Conservation (phyloP, 1,140 invertebrate species). For the Bombus confusus region DNA sequence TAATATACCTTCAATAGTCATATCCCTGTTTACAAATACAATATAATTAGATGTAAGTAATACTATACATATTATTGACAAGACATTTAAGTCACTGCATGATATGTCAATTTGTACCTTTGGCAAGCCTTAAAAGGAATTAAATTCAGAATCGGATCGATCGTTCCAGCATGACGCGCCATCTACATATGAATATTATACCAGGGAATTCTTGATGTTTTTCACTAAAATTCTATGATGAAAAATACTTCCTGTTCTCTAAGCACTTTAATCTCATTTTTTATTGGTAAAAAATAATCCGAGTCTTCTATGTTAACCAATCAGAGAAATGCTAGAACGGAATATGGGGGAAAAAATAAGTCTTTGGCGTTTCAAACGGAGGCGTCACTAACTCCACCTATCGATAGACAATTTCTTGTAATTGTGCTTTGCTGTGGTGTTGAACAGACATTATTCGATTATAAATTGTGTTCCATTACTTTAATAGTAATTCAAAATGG, state of each 20-base stretch:
- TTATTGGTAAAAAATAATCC: not conserved
- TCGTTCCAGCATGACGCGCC: not conserved
- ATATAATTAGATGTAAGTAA: not conserved
- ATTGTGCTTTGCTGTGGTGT: conserved; percentile 31
- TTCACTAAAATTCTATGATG: not conserved
- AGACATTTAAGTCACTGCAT: not conserved
- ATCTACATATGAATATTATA: not conserved
- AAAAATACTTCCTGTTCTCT: not conserved
- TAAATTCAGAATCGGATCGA: conserved; percentile 12
- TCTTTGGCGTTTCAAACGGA: not conserved
- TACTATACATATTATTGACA: not conserved
- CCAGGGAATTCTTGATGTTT: conserved; percentile 28
- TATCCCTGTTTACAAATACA: not conserved
- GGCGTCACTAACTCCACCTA: conserved; percentile 12
- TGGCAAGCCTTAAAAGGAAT: conserved; percentile 38
- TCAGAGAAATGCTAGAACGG: not conserved
- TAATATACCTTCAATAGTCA: not conserved
- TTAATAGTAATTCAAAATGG: conserved; percentile 26
- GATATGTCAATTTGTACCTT: not conserved
- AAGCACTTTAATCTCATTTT: not conserved
- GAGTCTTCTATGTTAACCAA: not conserved
- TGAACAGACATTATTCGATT: conserved; percentile 1
- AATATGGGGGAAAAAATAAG: not conserved
- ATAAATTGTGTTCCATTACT: conserved; percentile 10
- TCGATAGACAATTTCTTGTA: conserved; percentile 6